Conservation (phyloP, 2,888 invertebrate genomes). For the Macrosiphum euphorbiae region DNA sequence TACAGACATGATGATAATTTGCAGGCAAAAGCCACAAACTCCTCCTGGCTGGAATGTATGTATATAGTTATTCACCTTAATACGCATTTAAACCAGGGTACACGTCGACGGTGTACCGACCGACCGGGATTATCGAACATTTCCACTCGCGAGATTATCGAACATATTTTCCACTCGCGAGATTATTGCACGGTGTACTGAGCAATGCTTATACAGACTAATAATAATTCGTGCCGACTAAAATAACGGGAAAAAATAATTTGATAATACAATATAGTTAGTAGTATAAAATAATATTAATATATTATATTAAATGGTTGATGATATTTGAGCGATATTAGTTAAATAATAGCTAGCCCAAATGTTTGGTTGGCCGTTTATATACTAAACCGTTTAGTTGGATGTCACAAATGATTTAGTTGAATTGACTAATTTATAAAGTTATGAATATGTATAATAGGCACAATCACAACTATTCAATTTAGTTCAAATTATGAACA, state of each 20-base stretch:
- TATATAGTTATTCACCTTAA: not conserved
- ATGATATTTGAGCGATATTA: not conserved
- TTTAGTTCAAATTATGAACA: not conserved
- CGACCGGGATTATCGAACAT: constrained; percentile 43
- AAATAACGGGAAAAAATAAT: not conserved
- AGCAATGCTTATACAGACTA: not conserved
- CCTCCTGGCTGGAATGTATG: not conserved
- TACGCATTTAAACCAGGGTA: not conserved
- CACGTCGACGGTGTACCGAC: not conserved
- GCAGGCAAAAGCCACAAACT: constrained; percentile 7
- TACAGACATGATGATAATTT: constrained; percentile 21
- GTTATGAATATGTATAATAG: not conserved
- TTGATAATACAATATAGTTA: not conserved
- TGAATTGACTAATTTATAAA: not conserved
- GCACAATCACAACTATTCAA: not conserved
- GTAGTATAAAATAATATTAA: not conserved
- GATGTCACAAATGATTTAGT: not conserved
- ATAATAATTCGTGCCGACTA: not conserved
- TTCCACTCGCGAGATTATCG: constrained; percentile 22
- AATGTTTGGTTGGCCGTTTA: not conserved
- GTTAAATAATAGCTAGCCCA: not conserved
- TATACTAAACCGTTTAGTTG: not conserved
- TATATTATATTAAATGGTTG: not conserved
- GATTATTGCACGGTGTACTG: not conserved
- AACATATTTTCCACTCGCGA: not conserved